phyloP scores from a whole-genome alignment of 2,888 invertebrate species.

The Phortica okadai region DNA sequence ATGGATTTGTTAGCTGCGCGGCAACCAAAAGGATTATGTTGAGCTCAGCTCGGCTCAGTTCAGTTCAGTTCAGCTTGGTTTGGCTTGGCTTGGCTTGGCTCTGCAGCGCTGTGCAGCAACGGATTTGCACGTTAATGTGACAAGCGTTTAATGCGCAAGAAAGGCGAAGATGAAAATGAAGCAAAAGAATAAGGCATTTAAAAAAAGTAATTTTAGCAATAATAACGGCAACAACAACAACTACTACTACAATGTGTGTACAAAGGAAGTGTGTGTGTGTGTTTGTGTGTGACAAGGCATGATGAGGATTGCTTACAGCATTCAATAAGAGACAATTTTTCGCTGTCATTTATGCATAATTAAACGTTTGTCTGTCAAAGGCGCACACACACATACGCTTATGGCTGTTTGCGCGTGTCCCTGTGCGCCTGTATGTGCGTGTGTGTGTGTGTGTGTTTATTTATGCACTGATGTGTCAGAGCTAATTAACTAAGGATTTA shows the following conservation, averaged over 20 bases:
- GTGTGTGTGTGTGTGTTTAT: background rate
- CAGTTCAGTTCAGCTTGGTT: background rate
- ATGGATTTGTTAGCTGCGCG: conserved; percentile 10
- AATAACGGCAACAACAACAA: background rate
- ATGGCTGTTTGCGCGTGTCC: background rate
- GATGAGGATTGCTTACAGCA: background rate
- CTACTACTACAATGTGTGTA: too few species aligned
- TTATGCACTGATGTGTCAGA: background rate
- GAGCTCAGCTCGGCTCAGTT: background rate
- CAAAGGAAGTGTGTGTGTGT: too few species aligned
- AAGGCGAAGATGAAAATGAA: background rate
- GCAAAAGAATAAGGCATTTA: background rate
- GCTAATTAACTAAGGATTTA: conserved; percentile 22
- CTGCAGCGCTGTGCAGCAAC: background rate
- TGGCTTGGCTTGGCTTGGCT: too few species aligned
- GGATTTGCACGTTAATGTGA: conserved; percentile 16
- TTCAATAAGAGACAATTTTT: background rate
- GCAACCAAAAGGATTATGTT: conserved; percentile 7
- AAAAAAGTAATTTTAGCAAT: background rate
- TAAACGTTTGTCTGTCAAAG: background rate
- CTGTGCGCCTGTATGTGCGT: background rate
- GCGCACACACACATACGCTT: background rate
- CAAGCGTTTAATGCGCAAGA: background rate
- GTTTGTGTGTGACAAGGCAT: background rate
- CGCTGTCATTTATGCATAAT: conserved; percentile 13